A percentile compares a stretch with the other conserved stretches of the same genome.
These are phyloP conservation scores for Scaptomyza hsui DNA, from an alignment of 1,140 invertebrate genomes.

Conservation along the genomic window DNA sequence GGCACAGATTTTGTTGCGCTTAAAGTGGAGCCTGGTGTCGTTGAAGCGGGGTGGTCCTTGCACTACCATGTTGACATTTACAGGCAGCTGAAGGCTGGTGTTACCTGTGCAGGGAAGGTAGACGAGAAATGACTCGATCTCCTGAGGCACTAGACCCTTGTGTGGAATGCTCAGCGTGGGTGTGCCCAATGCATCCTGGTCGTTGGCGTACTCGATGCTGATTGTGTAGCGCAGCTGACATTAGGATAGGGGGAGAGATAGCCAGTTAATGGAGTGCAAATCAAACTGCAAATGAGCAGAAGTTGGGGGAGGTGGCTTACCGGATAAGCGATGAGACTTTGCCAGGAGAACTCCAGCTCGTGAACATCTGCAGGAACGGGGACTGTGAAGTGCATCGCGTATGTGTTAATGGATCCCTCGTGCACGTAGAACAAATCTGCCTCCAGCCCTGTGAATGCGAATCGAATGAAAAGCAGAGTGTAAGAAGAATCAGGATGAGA, in stretches of 20 bases:
- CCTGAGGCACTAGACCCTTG: slow-evolving; percentile 89
- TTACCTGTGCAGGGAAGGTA: slow-evolving; percentile 90
- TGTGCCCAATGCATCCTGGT: slow-evolving; percentile 90
- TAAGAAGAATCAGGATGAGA: slow-evolving; percentile 17
- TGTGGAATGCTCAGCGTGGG: slow-evolving; percentile 93
- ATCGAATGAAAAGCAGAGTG: not conserved
- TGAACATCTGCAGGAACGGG: slow-evolving; percentile 92
- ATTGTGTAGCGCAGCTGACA: slow-evolving; percentile 90
- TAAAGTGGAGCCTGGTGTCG: slow-evolving; percentile 91
- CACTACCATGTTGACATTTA: slow-evolving; percentile 92
- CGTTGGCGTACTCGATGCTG: slow-evolving; percentile 90
- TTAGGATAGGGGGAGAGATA: slow-evolving; percentile 72
- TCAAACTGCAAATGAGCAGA: slow-evolving; percentile 41
- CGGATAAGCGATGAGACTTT: slow-evolving; percentile 89
- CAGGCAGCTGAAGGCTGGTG: slow-evolving; percentile 87
- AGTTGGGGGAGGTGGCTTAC: slow-evolving; percentile 85
- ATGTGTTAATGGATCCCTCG: slow-evolving; percentile 94
- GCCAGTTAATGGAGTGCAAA: slow-evolving; percentile 63
- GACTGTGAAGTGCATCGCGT: slow-evolving; percentile 94
- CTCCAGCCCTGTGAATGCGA: slow-evolving; percentile 87
- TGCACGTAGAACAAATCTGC: slow-evolving; percentile 93
- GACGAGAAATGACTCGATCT: slow-evolving; percentile 91
- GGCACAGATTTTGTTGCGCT: slow-evolving; percentile 93
- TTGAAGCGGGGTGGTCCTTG: slow-evolving; percentile 86
- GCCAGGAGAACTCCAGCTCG: slow-evolving; percentile 94